Evolutionary conservation across 2,888 invertebrate species (phyloP).

Genomic region (Andrena camellia): DNA sequence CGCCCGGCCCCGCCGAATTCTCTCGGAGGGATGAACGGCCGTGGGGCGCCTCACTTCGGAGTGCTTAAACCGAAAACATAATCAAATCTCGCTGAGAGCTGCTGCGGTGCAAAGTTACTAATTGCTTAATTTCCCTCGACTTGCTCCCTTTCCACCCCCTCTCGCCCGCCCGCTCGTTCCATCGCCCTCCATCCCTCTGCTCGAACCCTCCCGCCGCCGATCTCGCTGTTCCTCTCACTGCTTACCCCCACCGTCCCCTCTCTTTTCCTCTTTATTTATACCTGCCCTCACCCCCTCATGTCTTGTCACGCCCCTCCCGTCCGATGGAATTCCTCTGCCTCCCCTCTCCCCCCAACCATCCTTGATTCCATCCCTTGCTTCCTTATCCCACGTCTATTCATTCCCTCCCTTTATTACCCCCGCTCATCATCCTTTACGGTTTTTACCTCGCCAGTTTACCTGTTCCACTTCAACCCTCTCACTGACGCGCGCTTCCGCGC

Average conservation of each 20-base stretch:
- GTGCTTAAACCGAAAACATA: slow-evolving; percentile 84
- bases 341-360: background rate
- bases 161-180: slow-evolving; percentile 25
- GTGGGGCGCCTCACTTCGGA: slow-evolving; percentile 66
- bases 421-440: slow-evolving; percentile 5
- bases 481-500: background rate
- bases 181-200: background rate
- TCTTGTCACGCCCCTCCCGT: background rate
- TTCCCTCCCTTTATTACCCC: slow-evolving; percentile 18
- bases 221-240: background rate
- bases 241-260: background rate
- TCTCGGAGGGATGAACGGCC: slow-evolving; percentile 33
- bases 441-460: slow-evolving; percentile 15
- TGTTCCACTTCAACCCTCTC: background rate
- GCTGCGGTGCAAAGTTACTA: slow-evolving; percentile 84
- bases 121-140: slow-evolving; percentile 84
- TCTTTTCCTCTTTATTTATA: slow-evolving; percentile 45
- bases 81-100: slow-evolving; percentile 84
- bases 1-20: slow-evolving; percentile 44
- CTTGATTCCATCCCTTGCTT: slow-evolving; percentile 15
- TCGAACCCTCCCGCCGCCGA: background rate
- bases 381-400: slow-evolving; percentile 24
- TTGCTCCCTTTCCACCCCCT: slow-evolving; percentile 60
- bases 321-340: slow-evolving; percentile 5
- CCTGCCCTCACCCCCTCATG: background rate